These are phyloP conservation scores for Ctenosaura bakeri DNA, from an alignment of 2,797 vertebrate species.

Conservation along the genomic window DNA sequence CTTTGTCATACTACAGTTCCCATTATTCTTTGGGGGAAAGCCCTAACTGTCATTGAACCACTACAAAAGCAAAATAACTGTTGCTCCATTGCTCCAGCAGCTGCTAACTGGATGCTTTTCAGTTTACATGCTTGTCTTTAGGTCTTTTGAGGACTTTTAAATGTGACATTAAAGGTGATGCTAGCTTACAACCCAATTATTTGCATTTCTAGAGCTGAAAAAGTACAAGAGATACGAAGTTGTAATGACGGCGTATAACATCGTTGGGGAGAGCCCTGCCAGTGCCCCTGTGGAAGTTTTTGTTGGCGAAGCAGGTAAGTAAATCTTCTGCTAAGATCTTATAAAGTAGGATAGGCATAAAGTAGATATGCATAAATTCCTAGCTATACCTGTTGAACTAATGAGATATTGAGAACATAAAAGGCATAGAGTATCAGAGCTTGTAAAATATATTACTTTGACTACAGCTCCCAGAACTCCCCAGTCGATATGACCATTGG, in stretches of 20 bases:
- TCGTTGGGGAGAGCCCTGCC: conserved; percentile 92
- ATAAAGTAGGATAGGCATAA: no score
- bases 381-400: not conserved
- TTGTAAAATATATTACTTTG: no score
- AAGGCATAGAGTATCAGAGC: not conserved
- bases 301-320: conserved; percentile 94
- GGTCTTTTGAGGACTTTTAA: not conserved
- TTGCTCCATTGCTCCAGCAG: not conserved
- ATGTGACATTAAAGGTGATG: conserved; percentile 2
- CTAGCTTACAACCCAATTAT: not conserved
- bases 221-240: conserved; percentile 94
- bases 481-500: no score
- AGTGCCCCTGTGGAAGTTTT: conserved; percentile 91
- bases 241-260: conserved; percentile 92
- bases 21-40: not conserved
- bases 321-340: conserved; percentile 12
- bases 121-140: not conserved
- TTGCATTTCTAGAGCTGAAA: conserved; percentile 86
- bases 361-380: not conserved
- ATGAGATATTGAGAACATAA: no score
- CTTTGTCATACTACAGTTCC: not conserved
- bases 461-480: no score
- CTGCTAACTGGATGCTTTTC: not conserved
- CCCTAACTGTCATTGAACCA: not conserved
- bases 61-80: not conserved